These are phyloP conservation scores for Gallinago paraguaiae DNA, from an alignment of 2,113 vertebrate species.

Conservation along the genomic window DNA sequence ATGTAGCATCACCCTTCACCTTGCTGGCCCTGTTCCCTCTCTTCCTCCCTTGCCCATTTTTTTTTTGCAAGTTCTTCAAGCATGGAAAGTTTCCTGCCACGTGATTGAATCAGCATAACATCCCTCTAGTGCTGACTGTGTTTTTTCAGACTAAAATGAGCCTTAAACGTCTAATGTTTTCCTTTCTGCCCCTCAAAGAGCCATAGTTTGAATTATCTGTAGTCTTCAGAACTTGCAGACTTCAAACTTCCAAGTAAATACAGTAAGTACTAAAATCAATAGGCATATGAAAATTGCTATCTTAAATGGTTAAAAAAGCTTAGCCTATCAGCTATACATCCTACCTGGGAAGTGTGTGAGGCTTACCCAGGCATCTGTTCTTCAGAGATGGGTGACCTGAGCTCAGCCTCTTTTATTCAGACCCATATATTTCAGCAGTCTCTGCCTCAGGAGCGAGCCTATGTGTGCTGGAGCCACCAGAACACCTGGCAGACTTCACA, in stretches of 20 bases:
- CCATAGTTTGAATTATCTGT: not conserved
- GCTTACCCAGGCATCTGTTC: not conserved
- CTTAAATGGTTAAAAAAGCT: not conserved
- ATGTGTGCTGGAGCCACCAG: not conserved
- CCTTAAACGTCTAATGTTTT: not conserved
- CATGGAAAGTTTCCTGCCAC: not conserved
- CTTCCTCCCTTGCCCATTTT: not conserved
- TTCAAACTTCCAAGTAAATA: not conserved
- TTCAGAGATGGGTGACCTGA: not conserved
- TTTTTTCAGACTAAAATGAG: not conserved
- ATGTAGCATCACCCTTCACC: not conserved
- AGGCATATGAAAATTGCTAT: not conserved
- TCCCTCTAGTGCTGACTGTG: not conserved
- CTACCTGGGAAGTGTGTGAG: not conserved
- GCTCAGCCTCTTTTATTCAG: not conserved
- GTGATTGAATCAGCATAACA: not conserved
- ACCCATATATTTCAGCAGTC: not conserved
- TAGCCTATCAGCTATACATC: not conserved
- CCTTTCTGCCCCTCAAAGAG: not conserved
- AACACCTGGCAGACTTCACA: not conserved
- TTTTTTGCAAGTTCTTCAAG: rapidly evolving
- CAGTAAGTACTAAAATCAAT: not conserved
- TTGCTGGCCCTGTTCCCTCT: rapidly evolving
- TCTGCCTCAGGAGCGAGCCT: not conserved
- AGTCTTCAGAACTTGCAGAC: not conserved